phyloP scores from a whole-genome alignment of 2,797 vertebrate species.

The Pantherophis alleghaniensis region DNA sequence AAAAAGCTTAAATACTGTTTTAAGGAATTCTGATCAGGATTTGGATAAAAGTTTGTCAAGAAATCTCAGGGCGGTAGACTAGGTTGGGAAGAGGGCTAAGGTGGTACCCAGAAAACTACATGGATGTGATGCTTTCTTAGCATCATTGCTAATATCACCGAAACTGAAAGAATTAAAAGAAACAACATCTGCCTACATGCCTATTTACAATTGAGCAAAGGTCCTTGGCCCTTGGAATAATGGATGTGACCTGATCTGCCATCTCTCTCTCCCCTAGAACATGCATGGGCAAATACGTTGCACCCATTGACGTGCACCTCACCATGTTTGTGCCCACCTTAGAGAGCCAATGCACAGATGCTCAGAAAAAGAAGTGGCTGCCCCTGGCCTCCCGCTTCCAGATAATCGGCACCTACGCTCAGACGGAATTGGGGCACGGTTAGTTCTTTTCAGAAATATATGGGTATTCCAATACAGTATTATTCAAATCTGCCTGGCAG shows the following conservation, averaged over 20 bases:
- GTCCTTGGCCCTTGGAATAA: slow-evolving; percentile 27
- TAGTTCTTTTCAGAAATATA: slow-evolving; percentile 76
- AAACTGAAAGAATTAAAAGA: not conserved
- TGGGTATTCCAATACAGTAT: slow-evolving; percentile 57
- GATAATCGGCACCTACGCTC: slow-evolving; percentile 91
- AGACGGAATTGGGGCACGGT: slow-evolving; percentile 97
- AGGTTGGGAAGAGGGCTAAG: not conserved
- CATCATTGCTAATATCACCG: not conserved
- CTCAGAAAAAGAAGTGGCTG: slow-evolving; percentile 90
- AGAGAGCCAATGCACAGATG: slow-evolving; percentile 79
- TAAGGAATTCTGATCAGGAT: not conserved
- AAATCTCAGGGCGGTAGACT: not conserved
- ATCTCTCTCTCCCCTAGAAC: slow-evolving; percentile 76
- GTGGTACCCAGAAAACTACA: not conserved
- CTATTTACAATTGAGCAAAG: slow-evolving; percentile 29
- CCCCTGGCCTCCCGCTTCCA: slow-evolving; percentile 72
- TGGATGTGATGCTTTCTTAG: not conserved
- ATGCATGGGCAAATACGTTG: slow-evolving; percentile 66
- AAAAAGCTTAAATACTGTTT: not conserved
- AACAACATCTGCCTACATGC: not conserved
- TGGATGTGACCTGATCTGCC: slow-evolving; percentile 65
- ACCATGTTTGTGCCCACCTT: slow-evolving; percentile 90
- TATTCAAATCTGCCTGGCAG: slow-evolving; percentile 26
- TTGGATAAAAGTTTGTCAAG: not conserved
- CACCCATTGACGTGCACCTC: slow-evolving; percentile 83